These are phyloP conservation scores for Phallusia fumigata DNA, from an alignment of 23 tunicate species.

Conservation along the genomic window DNA sequence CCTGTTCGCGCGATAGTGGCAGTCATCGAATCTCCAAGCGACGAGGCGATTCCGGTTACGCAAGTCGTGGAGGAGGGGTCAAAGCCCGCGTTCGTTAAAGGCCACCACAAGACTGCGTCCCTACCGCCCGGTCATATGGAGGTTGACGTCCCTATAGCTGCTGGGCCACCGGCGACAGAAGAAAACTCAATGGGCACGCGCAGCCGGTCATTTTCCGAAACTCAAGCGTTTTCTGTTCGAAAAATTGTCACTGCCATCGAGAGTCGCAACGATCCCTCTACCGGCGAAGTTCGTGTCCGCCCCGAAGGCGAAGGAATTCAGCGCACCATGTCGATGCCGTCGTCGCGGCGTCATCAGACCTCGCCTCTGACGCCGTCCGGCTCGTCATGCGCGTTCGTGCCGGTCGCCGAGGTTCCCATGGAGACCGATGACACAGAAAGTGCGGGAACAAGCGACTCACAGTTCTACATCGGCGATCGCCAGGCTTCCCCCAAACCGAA, in stretches of 20 bases:
- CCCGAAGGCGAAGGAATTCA: conserved; percentile 27
- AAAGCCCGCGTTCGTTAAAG: conserved; percentile 32
- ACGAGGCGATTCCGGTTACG: not conserved
- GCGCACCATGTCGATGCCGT: conserved; percentile 55
- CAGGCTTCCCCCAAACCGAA: not conserved
- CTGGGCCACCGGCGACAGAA: not conserved
- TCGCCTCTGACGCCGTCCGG: conserved; percentile 13
- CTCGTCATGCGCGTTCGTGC: conserved; percentile 27
- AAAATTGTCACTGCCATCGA: conserved; percentile 55
- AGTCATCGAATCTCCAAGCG: conserved; percentile 44
- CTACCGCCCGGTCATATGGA: conserved; percentile 25
- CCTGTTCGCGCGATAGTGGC: conserved; percentile 55
- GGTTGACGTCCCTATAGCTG: not conserved
- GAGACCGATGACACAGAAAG: not conserved
- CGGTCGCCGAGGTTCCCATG: conserved; percentile 20
- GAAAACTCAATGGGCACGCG: conserved; percentile 1
- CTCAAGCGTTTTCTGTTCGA: conserved; percentile 35
- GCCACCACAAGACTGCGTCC: conserved; percentile 54
- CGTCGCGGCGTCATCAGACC: conserved; percentile 7
- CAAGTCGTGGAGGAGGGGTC: not conserved
- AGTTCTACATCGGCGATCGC: conserved; percentile 31
- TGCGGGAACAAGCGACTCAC: not conserved
- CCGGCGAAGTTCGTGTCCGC: not conserved
- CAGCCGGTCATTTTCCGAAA: conserved; percentile 31
- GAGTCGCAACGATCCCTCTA: conserved; percentile 10